Evolutionary conservation across 2,888 invertebrate species (phyloP), one percentile per base, ranked within the genome.

Genomic region (Spisula solida): DNA sequence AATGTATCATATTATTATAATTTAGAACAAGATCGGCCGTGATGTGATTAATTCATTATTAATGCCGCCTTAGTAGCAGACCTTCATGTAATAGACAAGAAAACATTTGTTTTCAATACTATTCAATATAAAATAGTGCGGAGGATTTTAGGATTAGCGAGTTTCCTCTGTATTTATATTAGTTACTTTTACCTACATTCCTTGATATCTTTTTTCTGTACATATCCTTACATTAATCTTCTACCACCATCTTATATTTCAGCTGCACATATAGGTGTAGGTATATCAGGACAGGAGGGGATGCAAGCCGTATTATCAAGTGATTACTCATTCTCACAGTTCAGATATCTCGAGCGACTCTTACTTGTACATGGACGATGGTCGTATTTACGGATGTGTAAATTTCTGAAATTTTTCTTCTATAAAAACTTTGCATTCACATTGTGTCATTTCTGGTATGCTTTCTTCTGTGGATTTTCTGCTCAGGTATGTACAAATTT

Each of bases 391-490:
- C 97, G 99, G 94, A 99, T 99, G 99, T 99, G 99, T 97, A 99
- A 99, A 97, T 99, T 99, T 97, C 98, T 96, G 84, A 94, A 98
- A 93, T 99, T 99, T 97, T 99, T 99, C 97, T 99, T 99, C 98
- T 99, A 99, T 97, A 99, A 99, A 97, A 99, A 99, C 97, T 99
- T 99, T 97, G 99, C 99, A 93, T 99, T 99, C 97, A 99, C 99
- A 82, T 97, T 99, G 93, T 99, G 99, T 97, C 99, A 99, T 97
- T 99, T 99, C 97, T 99, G 99, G 99, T 99, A 98, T 97, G 99
- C 99, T 91, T 99, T 99, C 97, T 99, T 99, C 97, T 99, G 99
- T 97, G 99, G 99, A 95, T 99, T 99, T 96, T 99, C 99, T 97
- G 99, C 99, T 94, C 99, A 99, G 98, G 99, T 99, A 75, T 60